phyloP scores from a whole-genome alignment of 2,888 invertebrate species.

The Epinotia bilunana region DNA sequence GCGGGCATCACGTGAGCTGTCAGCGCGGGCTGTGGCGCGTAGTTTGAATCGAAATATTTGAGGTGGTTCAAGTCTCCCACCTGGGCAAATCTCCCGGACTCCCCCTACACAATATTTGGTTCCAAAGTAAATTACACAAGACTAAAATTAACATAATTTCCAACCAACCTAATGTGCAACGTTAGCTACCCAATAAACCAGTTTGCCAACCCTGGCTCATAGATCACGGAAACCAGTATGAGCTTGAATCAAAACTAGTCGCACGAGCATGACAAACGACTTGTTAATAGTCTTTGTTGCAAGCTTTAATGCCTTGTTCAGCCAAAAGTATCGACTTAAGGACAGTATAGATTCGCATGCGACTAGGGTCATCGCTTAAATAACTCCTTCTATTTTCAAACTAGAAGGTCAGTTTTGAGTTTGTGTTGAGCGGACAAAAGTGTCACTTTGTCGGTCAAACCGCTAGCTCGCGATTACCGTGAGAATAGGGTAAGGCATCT shows the following conservation, averaged over 20 bases:
- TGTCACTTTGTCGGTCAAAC: slow-evolving; percentile 45
- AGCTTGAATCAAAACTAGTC: slow-evolving; percentile 55
- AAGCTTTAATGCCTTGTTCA: slow-evolving; percentile 65
- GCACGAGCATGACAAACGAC: slow-evolving; percentile 68
- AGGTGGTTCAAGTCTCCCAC: neutral
- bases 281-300: slow-evolving; percentile 76
- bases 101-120: no score
- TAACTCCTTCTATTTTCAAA: slow-evolving; percentile 44
- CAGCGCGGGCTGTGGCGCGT: neutral
- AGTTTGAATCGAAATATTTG: neutral
- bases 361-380: slow-evolving; percentile 47
- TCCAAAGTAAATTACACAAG: neutral
- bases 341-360: slow-evolving; percentile 51
- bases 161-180: slow-evolving; percentile 7
- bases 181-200: slow-evolving; percentile 47
- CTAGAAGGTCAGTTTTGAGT: slow-evolving; percentile 47
- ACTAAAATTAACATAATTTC: slow-evolving; percentile 12
- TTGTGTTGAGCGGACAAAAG: slow-evolving; percentile 42
- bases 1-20: neutral
- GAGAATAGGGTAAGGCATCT: slow-evolving; percentile 34
- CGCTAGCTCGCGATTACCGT: slow-evolving; percentile 40
- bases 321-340: slow-evolving; percentile 67
- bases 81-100: neutral
- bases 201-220: slow-evolving; percentile 54
- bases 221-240: slow-evolving; percentile 61